Percentiles rank a stretch among this genome's conserved stretches.
phyloP scores from a whole-genome alignment of 2,113 vertebrate species.

The Nothoprocta perdicaria region DNA sequence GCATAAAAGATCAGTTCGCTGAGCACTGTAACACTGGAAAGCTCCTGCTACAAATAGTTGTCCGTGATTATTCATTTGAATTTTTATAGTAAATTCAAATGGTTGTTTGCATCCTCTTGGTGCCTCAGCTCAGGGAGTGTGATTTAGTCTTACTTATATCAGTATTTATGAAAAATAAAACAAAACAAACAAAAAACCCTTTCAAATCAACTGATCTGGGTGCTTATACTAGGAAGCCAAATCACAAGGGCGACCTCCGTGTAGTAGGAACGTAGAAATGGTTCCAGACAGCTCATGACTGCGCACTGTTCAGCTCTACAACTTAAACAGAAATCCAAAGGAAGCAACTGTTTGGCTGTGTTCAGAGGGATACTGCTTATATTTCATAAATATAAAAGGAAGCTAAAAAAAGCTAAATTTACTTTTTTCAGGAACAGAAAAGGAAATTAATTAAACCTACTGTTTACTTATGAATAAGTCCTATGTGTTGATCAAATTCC shows the following conservation, averaged over 20 bases:
- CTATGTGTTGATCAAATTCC: conserved; percentile 16
- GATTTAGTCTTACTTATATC: conserved; percentile 18
- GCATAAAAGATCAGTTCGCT: background rate
- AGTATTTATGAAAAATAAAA: background rate
- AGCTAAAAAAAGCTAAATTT: background rate
- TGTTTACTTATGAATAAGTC: conserved; percentile 25
- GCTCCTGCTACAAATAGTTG: background rate
- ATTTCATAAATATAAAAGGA: conserved; percentile 36
- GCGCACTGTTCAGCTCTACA: background rate
- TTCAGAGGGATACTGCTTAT: background rate
- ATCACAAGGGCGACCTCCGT: background rate
- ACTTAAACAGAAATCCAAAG: conserved; percentile 28
- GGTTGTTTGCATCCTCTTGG: background rate
- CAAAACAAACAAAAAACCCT: background rate
- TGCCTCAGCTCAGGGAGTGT: background rate
- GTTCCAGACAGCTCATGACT: conserved; percentile 33
- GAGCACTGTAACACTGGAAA: background rate
- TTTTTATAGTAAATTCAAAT: background rate
- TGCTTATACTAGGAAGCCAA: background rate
- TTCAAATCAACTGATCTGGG: conserved; percentile 15
- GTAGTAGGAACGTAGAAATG: conserved; percentile 42
- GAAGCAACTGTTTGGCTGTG: background rate
- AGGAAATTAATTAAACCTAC: conserved; percentile 42
- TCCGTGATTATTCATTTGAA: background rate
- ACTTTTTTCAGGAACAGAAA: conserved; percentile 18